Base-by-base conservation (phyloP, 1,140 invertebrate species). In the Cydia strobilella region DNA sequence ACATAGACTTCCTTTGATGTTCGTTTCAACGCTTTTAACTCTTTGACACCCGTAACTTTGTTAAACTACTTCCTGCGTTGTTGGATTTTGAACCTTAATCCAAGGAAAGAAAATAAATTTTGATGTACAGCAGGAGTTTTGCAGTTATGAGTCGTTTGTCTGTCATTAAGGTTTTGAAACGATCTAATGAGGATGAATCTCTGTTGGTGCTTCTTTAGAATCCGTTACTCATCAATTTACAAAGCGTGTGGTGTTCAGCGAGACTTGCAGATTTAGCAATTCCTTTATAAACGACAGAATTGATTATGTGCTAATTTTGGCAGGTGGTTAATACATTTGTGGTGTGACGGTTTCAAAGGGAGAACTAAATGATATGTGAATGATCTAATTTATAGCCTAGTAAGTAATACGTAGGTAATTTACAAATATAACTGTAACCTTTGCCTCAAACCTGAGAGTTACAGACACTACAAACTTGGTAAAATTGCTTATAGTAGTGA, bases 1-100 rank as follows among this genome's bases (percentile, higher is more conserved):
- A 69, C 65, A 42, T 69, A 69, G n/a, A 66, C 63, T 31, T 15
- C 65, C 65, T 69, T 69, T 69, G 65, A 69, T 69, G 65, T 69
- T 69, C 65, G 31, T 69, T 69, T 69, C 27, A 31, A 35, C 13
- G 65, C 65, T 69, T 69, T 69, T 69, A 69, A 69, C 31, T 31
- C 65, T 69, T 69, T 69, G 15, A 15, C 65, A 69, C 65, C 25
- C 27, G 27, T 69, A 69, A 69, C 65, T 69, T 69, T 69, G 65
- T 69, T 69, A 35, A 42, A 39, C 65, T 35, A 66, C 27, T 66
- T 27, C 25, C n/a, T 18, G 13, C 1, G 15, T n/a, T 15, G 27
- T 13, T 69, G 6, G 31, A 69, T 35, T 39, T 69, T 69, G 27
- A 39, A 42, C 65, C 18, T 39, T 35, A 69, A 10, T 18, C n/a